A percentile compares a stretch with the other conserved stretches of the same genome.
These are phyloP conservation scores for Tragopan temminckii DNA, from an alignment of 2,797 vertebrate genomes.

Conservation along the genomic window DNA sequence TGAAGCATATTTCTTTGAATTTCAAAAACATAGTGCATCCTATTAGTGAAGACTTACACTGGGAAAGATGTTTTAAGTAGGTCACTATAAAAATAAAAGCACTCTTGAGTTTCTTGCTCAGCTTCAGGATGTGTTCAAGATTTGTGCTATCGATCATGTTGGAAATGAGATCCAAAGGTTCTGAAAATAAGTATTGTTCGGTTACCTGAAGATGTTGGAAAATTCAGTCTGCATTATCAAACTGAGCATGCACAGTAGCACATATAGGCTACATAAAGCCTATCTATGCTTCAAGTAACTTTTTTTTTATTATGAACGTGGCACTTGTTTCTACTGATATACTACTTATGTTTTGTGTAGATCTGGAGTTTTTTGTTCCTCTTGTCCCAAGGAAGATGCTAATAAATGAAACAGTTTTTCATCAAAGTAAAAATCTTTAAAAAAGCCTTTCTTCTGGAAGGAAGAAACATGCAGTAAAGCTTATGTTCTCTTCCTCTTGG, in stretches of 20 bases:
- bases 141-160: neutral
- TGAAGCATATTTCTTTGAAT: neutral
- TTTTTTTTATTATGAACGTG: accelerated
- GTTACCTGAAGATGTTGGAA: neutral
- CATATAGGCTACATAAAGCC: accelerated
- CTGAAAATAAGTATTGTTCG: neutral
- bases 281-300: neutral
- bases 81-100: neutral
- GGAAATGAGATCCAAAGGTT: neutral
- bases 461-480: neutral
- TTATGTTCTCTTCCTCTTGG: constrained; percentile 4
- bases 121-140: neutral
- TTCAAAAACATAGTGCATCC: neutral
- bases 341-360: neutral
- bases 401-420: neutral
- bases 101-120: neutral
- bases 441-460: neutral
- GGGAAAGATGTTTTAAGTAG: neutral
- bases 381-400: neutral
- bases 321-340: neutral
- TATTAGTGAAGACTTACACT: neutral
- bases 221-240: neutral
- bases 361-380: neutral
- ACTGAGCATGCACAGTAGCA: accelerated
- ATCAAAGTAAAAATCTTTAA: neutral